These are phyloP conservation scores for Anomalospiza imberbis DNA, from an alignment of 2,797 vertebrate species.

Conservation along the genomic window DNA sequence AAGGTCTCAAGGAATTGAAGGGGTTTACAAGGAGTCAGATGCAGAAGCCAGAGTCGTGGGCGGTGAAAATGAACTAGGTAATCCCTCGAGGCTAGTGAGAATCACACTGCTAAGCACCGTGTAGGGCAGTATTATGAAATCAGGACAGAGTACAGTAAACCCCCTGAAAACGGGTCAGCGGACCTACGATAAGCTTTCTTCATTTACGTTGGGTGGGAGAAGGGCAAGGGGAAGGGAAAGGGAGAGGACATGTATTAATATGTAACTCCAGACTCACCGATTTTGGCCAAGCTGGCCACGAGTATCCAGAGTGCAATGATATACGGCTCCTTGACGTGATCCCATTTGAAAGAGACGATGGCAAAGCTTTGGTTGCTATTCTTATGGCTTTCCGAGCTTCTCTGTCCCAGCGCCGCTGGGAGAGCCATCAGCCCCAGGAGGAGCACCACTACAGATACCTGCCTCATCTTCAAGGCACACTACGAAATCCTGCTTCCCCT, in stretches of 20 bases:
- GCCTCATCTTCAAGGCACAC: constrained; percentile 15
- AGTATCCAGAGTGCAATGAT: constrained; percentile 90
- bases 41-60: not conserved
- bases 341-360: constrained; percentile 90
- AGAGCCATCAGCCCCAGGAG: constrained; percentile 40
- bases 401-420: constrained; percentile 17
- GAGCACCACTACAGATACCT: not conserved
- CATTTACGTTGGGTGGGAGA: not conserved
- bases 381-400: not conserved
- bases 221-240: not conserved
- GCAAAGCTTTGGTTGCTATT: constrained; percentile 70
- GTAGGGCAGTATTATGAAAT: not conserved
- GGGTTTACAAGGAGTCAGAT: not conserved
- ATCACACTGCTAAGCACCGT: not conserved
- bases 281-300: constrained; percentile 92
- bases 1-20: not conserved
- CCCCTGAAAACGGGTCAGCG: not conserved
- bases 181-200: not conserved
- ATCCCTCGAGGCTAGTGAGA: not conserved
- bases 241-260: not conserved
- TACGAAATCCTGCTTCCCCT: constrained; percentile 9
- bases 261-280: constrained; percentile 79
- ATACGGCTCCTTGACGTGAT: constrained; percentile 86
- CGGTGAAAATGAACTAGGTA: not conserved
- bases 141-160: constrained; percentile 30